Evolutionary conservation across 1,140 invertebrate species (phyloP).

Genomic region (Drosophila watanabei): DNA sequence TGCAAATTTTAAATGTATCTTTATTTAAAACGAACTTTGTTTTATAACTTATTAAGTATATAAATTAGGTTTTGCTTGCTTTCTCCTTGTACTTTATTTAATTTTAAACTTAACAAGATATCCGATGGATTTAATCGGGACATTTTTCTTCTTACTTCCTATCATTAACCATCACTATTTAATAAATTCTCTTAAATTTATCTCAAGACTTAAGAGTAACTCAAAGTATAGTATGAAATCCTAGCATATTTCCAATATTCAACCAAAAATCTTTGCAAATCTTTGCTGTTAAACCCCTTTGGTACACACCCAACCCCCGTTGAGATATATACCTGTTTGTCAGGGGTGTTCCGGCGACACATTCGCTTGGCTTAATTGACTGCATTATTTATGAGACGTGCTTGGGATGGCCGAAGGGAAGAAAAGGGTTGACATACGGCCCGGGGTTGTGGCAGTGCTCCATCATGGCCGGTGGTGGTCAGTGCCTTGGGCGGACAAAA

Average conservation of each 20-base stretch:
- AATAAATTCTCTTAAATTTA: neutral
- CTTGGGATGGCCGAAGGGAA: constrained; percentile 9
- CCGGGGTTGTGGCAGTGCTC: constrained; percentile 16
- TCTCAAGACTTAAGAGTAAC: neutral
- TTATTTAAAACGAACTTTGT: neutral
- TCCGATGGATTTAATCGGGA: neutral
- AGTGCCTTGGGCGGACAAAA: constrained; percentile 15
- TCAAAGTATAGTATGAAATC: neutral
- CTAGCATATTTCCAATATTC: neutral
- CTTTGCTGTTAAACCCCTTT: neutral
- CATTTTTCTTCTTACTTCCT: too few relatives aligned
- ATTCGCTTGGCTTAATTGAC: constrained; percentile 65
- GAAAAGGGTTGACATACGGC: constrained; percentile 72
- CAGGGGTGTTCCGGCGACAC: constrained; percentile 53
- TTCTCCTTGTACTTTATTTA: neutral
- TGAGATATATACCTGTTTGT: constrained; percentile 11
- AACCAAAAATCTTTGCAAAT: neutral
- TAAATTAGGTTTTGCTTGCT: too few relatives aligned
- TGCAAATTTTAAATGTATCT: too few relatives aligned
- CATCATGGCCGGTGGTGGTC: constrained; percentile 45
- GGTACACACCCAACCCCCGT: neutral
- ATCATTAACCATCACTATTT: too few relatives aligned
- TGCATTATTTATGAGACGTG: constrained; percentile 71
- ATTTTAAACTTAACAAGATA: neutral
- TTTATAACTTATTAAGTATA: neutral